These are phyloP conservation scores for Heliconius himera DNA, from an alignment of 1,140 invertebrate species.

Conservation along the genomic window DNA sequence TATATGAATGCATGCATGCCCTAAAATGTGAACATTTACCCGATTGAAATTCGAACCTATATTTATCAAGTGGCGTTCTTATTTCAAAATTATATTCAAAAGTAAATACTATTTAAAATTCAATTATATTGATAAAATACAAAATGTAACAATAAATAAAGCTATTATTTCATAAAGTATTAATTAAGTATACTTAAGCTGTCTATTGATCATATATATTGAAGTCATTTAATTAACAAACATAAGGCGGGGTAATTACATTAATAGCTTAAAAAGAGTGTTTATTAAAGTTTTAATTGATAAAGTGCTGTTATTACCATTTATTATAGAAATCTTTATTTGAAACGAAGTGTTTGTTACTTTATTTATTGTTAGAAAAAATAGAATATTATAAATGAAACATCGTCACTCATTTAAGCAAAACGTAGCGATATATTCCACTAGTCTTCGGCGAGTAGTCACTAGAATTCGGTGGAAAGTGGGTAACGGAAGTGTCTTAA, in stretches of 20 bases:
- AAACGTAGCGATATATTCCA: too few relatives aligned
- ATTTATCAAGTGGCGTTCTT: too few relatives aligned
- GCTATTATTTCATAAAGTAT: not conserved
- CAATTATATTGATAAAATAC: not conserved
- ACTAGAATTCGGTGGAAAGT: too few relatives aligned
- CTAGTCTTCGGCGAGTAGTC: too few relatives aligned
- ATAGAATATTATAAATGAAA: too few relatives aligned
- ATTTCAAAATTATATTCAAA: not conserved
- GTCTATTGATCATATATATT: not conserved
- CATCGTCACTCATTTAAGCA: too few relatives aligned
- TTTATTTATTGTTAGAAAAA: not conserved
- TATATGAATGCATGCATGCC: too few relatives aligned
- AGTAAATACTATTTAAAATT: not conserved
- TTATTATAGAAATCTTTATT: not conserved
- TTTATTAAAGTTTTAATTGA: not conserved
- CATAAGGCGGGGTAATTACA: not conserved
- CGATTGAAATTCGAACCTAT: too few relatives aligned
- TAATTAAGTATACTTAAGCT: not conserved
- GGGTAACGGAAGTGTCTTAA: too few relatives aligned
- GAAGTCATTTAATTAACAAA: constrained; percentile 2
- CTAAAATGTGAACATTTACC: too few relatives aligned
- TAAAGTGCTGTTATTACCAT: not conserved
- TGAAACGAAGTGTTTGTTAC: not conserved
- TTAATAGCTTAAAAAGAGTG: not conserved
- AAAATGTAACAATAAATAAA: not conserved